A percentile compares a stretch with the other conserved stretches of the same genome.
These are phyloP conservation scores for Balaeniceps rex DNA, from an alignment of 2,113 vertebrate genomes.

Conservation along the genomic window DNA sequence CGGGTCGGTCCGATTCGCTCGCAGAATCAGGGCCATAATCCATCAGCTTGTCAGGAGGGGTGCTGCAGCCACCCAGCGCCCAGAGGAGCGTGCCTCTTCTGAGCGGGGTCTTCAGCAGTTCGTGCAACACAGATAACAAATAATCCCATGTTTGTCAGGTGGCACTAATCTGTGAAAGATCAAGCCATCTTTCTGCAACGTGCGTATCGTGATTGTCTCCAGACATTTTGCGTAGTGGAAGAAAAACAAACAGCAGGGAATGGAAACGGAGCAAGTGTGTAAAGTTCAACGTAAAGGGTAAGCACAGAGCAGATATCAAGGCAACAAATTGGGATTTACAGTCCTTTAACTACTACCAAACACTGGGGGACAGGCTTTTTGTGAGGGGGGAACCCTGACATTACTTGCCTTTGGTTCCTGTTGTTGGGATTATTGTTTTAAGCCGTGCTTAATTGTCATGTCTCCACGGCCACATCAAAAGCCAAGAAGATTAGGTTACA, in stretches of 20 bases:
- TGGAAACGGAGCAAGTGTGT: constrained; percentile 11
- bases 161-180: constrained; percentile 43
- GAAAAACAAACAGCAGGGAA: constrained; percentile 52
- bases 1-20: accelerated
- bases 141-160: not conserved
- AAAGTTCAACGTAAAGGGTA: constrained; percentile 16
- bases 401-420: constrained; percentile 54
- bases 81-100: not conserved
- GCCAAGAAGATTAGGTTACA: constrained; percentile 66
- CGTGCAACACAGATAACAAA: constrained; percentile 3
- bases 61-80: not conserved
- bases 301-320: not conserved
- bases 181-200: constrained; percentile 8
- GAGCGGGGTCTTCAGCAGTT: not conserved
- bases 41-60: not conserved
- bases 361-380: not conserved
- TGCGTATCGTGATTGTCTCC: not conserved
- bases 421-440: constrained; percentile 69
- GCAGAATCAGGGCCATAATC: not conserved
- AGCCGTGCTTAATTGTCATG: constrained; percentile 67
- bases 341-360: constrained; percentile 23
- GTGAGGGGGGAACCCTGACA: constrained; percentile 36
- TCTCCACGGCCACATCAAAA: constrained; percentile 71
- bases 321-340: constrained; percentile 35
- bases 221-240: constrained; percentile 34